Percentiles rank a stretch among this genome's conserved stretches.
These are phyloP conservation scores for Aselliscus stoliczkanus DNA, from an alignment of 2,797 vertebrate species.

Conservation along the genomic window DNA sequence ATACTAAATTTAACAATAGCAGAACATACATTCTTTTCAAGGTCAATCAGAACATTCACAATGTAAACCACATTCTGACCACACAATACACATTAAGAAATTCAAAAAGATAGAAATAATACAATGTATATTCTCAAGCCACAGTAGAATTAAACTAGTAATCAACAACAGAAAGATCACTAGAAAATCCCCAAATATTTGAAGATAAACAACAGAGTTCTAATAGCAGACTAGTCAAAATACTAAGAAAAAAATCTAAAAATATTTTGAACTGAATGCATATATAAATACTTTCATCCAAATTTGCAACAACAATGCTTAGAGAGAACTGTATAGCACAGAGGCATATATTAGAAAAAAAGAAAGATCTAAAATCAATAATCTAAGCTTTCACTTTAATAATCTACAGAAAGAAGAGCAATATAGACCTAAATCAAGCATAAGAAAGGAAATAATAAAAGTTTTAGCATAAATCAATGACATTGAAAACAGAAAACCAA, in stretches of 20 bases:
- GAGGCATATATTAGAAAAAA: not conserved
- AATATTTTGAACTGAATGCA: not conserved
- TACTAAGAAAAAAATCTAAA: not conserved
- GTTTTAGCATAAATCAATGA: not conserved
- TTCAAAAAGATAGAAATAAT: not conserved
- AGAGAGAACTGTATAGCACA: not conserved
- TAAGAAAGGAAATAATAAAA: not conserved
- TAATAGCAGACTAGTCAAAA: not conserved
- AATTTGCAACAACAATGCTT: not conserved
- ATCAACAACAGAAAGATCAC: not conserved
- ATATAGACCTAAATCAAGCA: not conserved
- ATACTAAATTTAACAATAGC: not conserved
- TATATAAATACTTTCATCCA: not conserved
- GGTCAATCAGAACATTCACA: not conserved
- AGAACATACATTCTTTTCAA: not conserved
- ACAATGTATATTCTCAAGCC: not conserved
- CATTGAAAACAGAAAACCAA: not conserved
- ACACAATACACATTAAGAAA: not conserved
- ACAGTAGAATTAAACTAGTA: not conserved
- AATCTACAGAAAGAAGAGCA: not conserved
- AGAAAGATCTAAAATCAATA: not conserved
- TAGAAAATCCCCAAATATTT: not conserved
- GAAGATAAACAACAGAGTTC: not conserved
- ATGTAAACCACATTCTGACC: not conserved
- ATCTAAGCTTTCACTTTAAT: not conserved